Conservation (phyloP, 2,888 invertebrate species). For the Hypena proboscidalis region DNA sequence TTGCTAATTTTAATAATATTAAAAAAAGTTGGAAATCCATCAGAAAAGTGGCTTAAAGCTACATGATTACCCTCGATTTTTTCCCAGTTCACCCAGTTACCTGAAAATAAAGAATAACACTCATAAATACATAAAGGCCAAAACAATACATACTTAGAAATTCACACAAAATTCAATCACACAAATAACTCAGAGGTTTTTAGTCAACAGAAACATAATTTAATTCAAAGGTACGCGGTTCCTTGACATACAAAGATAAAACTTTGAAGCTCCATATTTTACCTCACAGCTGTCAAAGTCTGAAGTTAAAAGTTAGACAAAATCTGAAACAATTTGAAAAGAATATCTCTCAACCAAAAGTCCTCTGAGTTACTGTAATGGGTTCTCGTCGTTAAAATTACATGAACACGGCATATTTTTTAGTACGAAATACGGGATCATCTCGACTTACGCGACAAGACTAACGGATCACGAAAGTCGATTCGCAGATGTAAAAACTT, state of each 20-base stretch:
- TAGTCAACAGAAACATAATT: no score
- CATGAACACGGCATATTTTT: conserved; percentile 41
- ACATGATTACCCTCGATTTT: no score
- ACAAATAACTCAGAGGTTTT: no score
- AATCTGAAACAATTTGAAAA: conserved; percentile 34
- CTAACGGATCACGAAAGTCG: not conserved
- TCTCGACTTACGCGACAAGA: not conserved
- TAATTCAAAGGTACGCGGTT: no score
- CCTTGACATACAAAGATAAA: not conserved
- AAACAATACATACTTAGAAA: no score
- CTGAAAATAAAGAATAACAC: no score
- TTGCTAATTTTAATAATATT: no score
- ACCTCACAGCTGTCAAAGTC: not conserved
- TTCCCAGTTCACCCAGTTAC: no score
- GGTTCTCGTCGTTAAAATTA: conserved; percentile 42
- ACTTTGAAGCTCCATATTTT: conserved; percentile 1
- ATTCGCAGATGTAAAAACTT: not conserved
- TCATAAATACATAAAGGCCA: no score
- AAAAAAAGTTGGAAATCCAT: no score
- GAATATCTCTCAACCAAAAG: conserved; percentile 17
- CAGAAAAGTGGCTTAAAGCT: no score
- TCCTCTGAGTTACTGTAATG: conserved; percentile 26
- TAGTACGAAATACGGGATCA: conserved; percentile 22
- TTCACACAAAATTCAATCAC: no score
- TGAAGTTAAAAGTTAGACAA: not conserved